phyloP scores from a whole-genome alignment of 2,888 invertebrate genomes.

The Argyresthia albistria region DNA sequence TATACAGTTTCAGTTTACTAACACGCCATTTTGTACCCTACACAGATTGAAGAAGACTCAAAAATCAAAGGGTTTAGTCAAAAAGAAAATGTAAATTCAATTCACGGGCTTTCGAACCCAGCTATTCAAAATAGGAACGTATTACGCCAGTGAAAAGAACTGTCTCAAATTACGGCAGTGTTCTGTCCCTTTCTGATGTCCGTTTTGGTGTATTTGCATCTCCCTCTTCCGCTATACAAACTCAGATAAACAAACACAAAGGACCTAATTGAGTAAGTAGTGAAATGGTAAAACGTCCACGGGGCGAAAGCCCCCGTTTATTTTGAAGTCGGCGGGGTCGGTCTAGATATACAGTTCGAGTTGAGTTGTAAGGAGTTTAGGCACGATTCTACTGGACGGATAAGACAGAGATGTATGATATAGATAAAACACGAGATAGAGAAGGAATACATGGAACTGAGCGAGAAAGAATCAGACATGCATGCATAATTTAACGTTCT shows the following conservation, averaged over 20 bases:
- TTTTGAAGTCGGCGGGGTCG: slow-evolving; percentile 1
- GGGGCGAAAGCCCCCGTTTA: slow-evolving; percentile 7
- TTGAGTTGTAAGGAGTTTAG: no score
- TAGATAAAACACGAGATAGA: no score
- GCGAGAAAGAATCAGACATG: no score
- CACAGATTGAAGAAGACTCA: background rate
- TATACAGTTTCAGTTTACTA: background rate
- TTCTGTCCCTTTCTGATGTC: slow-evolving; percentile 26
- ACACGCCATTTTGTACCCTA: background rate
- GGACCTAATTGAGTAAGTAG: slow-evolving; percentile 74
- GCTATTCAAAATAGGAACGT: slow-evolving; percentile 71
- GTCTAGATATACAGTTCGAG: background rate
- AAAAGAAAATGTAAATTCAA: slow-evolving; percentile 57
- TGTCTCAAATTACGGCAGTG: slow-evolving; percentile 67
- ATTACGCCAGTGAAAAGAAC: slow-evolving; percentile 68
- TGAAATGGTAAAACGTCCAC: slow-evolving; percentile 31
- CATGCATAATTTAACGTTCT: no score
- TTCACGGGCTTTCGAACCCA: slow-evolving; percentile 63
- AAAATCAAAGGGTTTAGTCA: slow-evolving; percentile 10
- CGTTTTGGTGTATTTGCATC: slow-evolving; percentile 21
- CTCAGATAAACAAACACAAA: slow-evolving; percentile 73
- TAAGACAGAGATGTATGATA: no score
- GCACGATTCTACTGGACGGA: no score
- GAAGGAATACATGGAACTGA: no score
- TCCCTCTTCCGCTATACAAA: slow-evolving; percentile 55